phyloP scores from a whole-genome alignment of 2,888 invertebrate genomes.

The Metopia argyrocephala region DNA sequence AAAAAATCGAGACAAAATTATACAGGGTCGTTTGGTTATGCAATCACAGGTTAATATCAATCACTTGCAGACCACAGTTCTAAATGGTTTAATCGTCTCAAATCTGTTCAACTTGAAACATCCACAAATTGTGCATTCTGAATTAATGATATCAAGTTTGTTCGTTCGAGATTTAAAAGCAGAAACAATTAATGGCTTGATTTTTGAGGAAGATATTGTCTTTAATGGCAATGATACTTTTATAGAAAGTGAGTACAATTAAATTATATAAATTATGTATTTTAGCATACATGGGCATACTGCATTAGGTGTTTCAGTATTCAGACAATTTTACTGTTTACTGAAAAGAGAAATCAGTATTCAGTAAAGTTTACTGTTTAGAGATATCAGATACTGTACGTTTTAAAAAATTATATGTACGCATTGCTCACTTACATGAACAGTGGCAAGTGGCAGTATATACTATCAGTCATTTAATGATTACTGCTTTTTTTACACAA shows the following conservation, averaged over 20 bases:
- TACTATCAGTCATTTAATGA: too few species aligned
- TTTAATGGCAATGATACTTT: conserved; percentile 69
- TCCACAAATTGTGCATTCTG: conserved; percentile 71
- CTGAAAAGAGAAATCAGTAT: too few species aligned
- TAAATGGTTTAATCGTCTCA: conserved; percentile 70
- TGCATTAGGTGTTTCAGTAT: too few species aligned
- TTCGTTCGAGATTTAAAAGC: conserved; percentile 68
- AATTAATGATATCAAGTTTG: conserved; percentile 71
- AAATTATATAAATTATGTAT: too few species aligned
- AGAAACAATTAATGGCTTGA: conserved; percentile 70
- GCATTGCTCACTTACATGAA: too few species aligned
- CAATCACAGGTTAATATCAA: conserved; percentile 68
- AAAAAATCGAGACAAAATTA: conserved; percentile 69
- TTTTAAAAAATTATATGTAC: too few species aligned
- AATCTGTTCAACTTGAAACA: conserved; percentile 72
- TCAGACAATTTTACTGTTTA: too few species aligned
- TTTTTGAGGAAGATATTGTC: conserved; percentile 74
- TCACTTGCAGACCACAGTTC: conserved; percentile 65
- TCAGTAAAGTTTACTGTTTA: too few species aligned
- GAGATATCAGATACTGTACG: too few species aligned
- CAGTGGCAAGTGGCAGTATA: too few species aligned
- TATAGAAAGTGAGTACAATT: conserved; percentile 69
- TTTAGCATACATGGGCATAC: too few species aligned
- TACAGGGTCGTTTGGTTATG: conserved; percentile 71
- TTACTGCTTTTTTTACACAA: too few species aligned